Evolutionary conservation across 2,888 invertebrate species (phyloP), one percentile per base, ranked within the genome.

Genomic region (Subacronicta megacephala): DNA sequence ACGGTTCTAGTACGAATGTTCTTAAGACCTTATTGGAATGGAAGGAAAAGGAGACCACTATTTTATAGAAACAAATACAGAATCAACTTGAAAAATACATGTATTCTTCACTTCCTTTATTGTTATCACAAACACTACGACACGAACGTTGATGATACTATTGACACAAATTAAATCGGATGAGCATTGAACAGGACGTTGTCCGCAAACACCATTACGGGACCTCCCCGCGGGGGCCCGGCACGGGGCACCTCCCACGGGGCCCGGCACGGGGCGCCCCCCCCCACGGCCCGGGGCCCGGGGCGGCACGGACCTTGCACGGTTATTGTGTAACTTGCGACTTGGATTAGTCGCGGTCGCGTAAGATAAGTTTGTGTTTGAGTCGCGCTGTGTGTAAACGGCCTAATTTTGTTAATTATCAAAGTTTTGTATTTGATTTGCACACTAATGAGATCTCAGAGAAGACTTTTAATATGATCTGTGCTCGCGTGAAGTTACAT

Each of bases 151-250:
- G 62, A 66, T 52, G 44, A 70, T 55, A 64, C 58, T 75, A 67
- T 73, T 73, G 72, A 81, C 74, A 77, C 70, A 79, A 82, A 81
- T 81, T 78, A 77, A 80, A 81, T 81, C 73, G 71, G 72, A 77
- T 57, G 64, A 62, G 59, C 66, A 53, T 47, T 56, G 72, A 62
- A 74, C 69, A 61, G 70, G 75, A 66, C 74, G 63, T 59, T 74
- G 76, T 72, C 67, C 68, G 79, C 77, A 83, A 82, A 83, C 77
- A 83, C 78, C 77, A 81, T 83, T 83, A 82, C 78, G 49, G 60
- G 57, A 38, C 16, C 41, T 16, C 56, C 47, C 49, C 12, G 16
- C n/a, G 35, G 45, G 17, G 17, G 18, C 33, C 12, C 20, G 31
- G 12, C 41, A 7, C 36, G 47, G 26, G 40, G 47, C 36, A n/a